Percentiles rank a stretch among this genome's conserved stretches.
Evolutionary conservation across 2,113 vertebrate genomes (phyloP).

Genomic region (Varanus salvator): DNA sequence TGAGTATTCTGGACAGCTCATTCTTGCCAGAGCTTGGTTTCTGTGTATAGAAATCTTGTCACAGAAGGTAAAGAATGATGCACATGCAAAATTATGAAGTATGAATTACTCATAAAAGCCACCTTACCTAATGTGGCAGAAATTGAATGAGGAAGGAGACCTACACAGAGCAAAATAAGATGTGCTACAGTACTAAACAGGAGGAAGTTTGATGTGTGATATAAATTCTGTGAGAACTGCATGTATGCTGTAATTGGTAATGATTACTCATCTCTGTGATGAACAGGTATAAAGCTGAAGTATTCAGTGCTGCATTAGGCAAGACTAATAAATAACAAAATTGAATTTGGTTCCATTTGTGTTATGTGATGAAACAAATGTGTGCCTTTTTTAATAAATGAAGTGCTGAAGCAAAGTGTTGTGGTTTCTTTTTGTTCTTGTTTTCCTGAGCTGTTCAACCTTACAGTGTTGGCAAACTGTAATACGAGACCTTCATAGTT

Average conservation of each 20-base stretch:
- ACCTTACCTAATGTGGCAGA: slow-evolving; percentile 60
- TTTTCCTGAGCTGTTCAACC: slow-evolving; percentile 16
- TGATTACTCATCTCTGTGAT: slow-evolving; percentile 53
- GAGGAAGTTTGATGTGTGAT: slow-evolving; percentile 17
- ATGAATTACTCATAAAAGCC: slow-evolving; percentile 63
- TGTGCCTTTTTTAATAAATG: slow-evolving; percentile 24
- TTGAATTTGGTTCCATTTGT: slow-evolving; percentile 22
- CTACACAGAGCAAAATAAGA: slow-evolving; percentile 33
- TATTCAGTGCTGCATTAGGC: slow-evolving; percentile 34
- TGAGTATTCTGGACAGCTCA: slow-evolving; percentile 77
- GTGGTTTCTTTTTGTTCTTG: neutral
- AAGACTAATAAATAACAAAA: slow-evolving; percentile 39
- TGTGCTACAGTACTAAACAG: slow-evolving; percentile 1
- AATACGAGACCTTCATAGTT: slow-evolving; percentile 2
- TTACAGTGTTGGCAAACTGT: slow-evolving; percentile 35
- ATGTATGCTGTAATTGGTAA: slow-evolving; percentile 53
- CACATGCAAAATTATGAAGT: slow-evolving; percentile 53
- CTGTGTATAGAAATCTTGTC: slow-evolving; percentile 71
- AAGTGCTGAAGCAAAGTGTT: slow-evolving; percentile 16
- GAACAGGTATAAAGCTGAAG: slow-evolving; percentile 27
- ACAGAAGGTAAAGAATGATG: slow-evolving; percentile 69
- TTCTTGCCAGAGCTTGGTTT: slow-evolving; percentile 64
- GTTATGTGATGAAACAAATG: slow-evolving; percentile 8
- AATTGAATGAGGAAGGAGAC: slow-evolving; percentile 33
- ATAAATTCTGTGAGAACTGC: slow-evolving; percentile 42